These are phyloP conservation scores for Sebastes flavidus DNA, from an alignment of 2,797 vertebrate genomes.

Conservation along the genomic window DNA sequence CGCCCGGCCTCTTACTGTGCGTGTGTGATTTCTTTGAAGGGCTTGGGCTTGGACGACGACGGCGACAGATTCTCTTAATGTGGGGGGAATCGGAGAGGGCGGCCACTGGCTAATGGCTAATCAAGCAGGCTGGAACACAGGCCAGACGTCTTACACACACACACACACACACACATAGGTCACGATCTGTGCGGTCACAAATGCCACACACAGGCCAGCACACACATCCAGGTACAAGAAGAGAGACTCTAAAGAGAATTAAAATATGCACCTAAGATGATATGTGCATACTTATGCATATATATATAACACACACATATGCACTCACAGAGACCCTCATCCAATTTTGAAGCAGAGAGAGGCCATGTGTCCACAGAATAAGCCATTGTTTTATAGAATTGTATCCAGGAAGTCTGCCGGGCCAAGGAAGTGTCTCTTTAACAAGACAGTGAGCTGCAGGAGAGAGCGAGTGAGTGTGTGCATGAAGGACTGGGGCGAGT, in stretches of 20 bases:
- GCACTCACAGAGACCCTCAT: conserved; percentile 9
- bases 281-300: not conserved
- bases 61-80: conserved; percentile 44
- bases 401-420: conserved; percentile 59
- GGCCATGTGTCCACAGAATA: conserved; percentile 41
- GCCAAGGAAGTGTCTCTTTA: conserved; percentile 76
- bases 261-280: not conserved
- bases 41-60: conserved; percentile 11
- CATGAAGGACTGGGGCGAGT: conserved; percentile 16
- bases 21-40: conserved; percentile 42
- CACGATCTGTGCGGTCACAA: not conserved
- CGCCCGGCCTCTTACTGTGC: not conserved
- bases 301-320: conserved; percentile 2
- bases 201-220: conserved; percentile 22
- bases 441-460: conserved; percentile 66
- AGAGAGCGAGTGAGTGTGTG: conserved; percentile 30
- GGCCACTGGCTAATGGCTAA: conserved; percentile 61
- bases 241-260: not conserved
- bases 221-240: not conserved
- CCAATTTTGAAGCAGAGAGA: conserved; percentile 1
- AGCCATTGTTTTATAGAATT: conserved; percentile 63
- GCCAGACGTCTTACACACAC: conserved; percentile 9
- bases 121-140: conserved; percentile 47
- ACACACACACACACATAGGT: not conserved
- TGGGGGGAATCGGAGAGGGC: conserved; percentile 30